A percentile compares a stretch with the other conserved stretches of the same genome.
These are phyloP conservation scores for Scomber japonicus DNA, from an alignment of 2,113 vertebrate species.

Conservation along the genomic window DNA sequence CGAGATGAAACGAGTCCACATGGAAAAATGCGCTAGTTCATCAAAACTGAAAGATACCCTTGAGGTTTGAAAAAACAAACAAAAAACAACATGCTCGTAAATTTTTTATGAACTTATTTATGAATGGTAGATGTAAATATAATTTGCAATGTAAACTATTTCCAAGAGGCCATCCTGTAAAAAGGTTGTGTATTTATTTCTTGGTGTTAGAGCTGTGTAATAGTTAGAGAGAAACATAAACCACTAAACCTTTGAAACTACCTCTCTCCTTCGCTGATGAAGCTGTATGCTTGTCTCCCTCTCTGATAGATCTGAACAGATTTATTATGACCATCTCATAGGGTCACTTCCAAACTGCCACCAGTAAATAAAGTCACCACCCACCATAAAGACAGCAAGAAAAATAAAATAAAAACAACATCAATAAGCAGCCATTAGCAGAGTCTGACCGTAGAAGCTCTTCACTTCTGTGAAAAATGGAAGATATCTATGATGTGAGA, in stretches of 20 bases:
- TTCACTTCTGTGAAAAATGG: constrained; percentile 1
- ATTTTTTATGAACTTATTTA: constrained; percentile 31
- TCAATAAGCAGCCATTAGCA: neutral
- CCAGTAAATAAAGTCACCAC: constrained; percentile 26
- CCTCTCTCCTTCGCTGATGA: constrained; percentile 3
- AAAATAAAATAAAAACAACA: neutral
- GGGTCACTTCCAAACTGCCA: constrained; percentile 17
- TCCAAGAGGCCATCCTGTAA: constrained; percentile 35
- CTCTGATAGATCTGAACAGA: constrained; percentile 28
- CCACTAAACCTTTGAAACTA: constrained; percentile 1
- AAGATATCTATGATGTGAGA: constrained; percentile 34
- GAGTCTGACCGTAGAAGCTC: constrained; percentile 9
- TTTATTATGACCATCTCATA: constrained; percentile 25
- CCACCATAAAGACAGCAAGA: neutral
- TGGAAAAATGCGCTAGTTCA: constrained; percentile 32
- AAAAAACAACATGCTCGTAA: neutral
- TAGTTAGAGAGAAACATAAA: constrained; percentile 35
- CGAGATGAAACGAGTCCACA: constrained; percentile 41
- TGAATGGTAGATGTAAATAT: constrained; percentile 15
- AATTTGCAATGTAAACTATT: constrained; percentile 20
- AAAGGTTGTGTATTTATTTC: constrained; percentile 29
- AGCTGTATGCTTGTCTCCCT: constrained; percentile 7
- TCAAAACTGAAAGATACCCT: constrained; percentile 24
- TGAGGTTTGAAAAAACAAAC: neutral
- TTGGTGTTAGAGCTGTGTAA: neutral